Evolutionary conservation across 2,113 vertebrate genomes (phyloP).

Genomic region (Grantiella picta): DNA sequence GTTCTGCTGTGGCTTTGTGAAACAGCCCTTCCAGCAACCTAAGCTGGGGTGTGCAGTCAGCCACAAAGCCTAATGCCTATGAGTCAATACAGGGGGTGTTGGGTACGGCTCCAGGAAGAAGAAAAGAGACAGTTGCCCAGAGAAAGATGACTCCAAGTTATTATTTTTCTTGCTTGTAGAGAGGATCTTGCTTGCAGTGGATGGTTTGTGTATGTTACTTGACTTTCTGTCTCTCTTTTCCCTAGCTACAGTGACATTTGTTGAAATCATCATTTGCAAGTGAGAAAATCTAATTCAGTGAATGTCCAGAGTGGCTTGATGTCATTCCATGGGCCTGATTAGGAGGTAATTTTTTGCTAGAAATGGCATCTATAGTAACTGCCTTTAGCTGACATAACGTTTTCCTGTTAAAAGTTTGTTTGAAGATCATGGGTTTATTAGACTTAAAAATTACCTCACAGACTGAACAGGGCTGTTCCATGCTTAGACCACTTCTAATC

Average conservation of each 20-base stretch:
- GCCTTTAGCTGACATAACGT: neutral
- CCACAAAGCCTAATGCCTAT: neutral
- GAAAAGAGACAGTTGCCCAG: neutral
- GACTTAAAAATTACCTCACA: neutral
- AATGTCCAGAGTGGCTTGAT: neutral
- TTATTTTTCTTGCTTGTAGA: neutral
- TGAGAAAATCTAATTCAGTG: neutral
- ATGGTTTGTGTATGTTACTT: neutral
- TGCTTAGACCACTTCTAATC: neutral
- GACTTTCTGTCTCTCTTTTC: neutral
- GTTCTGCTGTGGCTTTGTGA: conserved; percentile 14
- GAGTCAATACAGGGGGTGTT: neutral
- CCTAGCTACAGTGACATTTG: neutral
- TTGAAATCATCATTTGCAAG: neutral
- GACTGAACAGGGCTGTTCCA: neutral
- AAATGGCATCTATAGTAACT: neutral
- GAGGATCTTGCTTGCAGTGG: neutral
- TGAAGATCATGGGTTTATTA: neutral
- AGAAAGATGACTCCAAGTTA: neutral
- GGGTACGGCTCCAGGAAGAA: neutral
- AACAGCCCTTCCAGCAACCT: conserved; percentile 3
- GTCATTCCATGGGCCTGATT: neutral
- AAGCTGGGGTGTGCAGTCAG: neutral
- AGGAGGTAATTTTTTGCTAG: neutral
- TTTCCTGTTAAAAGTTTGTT: neutral